Evolutionary conservation across 2,797 vertebrate species (phyloP), one percentile per base, ranked within the genome.

Genomic region (Monodelphis domestica): DNA sequence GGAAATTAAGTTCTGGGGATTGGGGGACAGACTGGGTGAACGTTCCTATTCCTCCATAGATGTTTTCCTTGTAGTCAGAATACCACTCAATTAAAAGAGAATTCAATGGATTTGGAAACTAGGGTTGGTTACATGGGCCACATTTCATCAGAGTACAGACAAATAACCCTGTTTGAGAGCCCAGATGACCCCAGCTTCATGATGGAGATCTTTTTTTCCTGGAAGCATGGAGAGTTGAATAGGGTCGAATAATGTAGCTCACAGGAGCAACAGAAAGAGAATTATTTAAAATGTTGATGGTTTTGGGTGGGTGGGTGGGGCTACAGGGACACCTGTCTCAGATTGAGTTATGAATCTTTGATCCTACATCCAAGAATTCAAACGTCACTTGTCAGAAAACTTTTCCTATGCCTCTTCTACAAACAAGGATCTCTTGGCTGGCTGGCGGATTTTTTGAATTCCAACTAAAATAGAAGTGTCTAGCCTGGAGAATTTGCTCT

Each of bases 401-500:
- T 90, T 91, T 91, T 55, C 94, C 57, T 52, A 9, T 93, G 78
- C 95, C 57, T 93, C 38, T 84, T 59, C 94, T 52, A 91, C 90
- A 70, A 95, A 88, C 84, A 91, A 96, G 56, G 91, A 92, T 94
- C 95, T 96, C 91, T 94, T 90, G 95, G n/a, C n/a, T n/a, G 95
- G 59, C 91, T 91, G 70, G 53, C 96, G 88, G 91, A 89, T 94
- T 97, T 97, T 93, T 92, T 94, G 28, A 95, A 96, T 91, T 94
- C 84, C 90, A 91, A 30, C 94, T 51, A 11, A 57, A 91, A 92
- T 96, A 91, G 91, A 94, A 96, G 91, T 95, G 95, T 95, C 89
- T 88, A 96, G 96, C 95, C 94, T 94, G 95, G 95, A 96, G 98
- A 97, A 84, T 87, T 89, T 89, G 95, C 94, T 96, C 95, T 97